Base-by-base conservation (phyloP, 1,140 invertebrate genomes). In the Drosophila pectinifera region DNA sequence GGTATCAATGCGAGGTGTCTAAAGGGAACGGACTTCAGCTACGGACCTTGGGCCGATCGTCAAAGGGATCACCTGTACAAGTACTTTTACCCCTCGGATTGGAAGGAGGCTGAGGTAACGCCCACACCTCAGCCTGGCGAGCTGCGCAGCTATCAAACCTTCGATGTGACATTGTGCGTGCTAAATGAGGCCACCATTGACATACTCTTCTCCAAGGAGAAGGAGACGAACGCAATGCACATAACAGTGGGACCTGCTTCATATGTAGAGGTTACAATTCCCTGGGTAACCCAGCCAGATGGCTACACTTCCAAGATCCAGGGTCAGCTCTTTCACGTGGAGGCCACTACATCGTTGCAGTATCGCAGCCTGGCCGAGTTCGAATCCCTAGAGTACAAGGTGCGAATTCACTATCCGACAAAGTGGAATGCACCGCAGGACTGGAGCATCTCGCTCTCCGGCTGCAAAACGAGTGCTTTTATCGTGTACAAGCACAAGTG, bases 1-100 rank as follows among this genome's bases (percentile, higher is more conserved):
- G 98, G 98, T 3, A 95, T 99, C 5, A 98, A 98, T 92, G 97
- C 99, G 18, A 98, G 98, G 92, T 99, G 98, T 94, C 97, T 98
- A 3, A 98, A 99, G 93, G 98, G 94, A 22, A 99, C 98, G 0
- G 97, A 99, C 91, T 98, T 99, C 80, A 98, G 98, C 92, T 99
- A 99, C 89, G 98, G 98, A 3, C 98, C 99, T 5, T 99, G 98
- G 98, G 98, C 98, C 6, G 98, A 99, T 92, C 94, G 98, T 42
- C 98, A 99, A 92, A 94, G 98, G 63, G 98, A 99, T 92, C 95
- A 98, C 93, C 93, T 99, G 16, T 99, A 97, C 92, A 98, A 96
- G 93, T 99, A 99, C 92, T 99, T 99, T 92, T 99, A 97, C 92
- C 98, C 98, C 4, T 96, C 96, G 64, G 96, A 98, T 92, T 98